phyloP scores from a whole-genome alignment of 2,797 vertebrate species.

The Syngnathus acus region DNA sequence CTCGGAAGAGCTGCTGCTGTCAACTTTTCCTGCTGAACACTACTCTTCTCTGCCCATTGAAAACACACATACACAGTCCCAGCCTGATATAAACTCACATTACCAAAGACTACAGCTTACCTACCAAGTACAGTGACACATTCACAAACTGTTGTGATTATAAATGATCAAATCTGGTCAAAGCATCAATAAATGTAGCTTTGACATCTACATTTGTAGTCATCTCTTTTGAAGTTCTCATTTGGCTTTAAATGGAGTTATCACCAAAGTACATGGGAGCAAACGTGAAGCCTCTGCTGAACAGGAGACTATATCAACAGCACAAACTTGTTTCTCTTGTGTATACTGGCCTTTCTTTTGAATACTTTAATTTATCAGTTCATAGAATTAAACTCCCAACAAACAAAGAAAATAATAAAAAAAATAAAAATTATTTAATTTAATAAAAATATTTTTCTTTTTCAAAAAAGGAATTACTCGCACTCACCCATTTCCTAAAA shows the following conservation, averaged over 20 bases:
- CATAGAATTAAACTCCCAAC: too few relatives aligned
- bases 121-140: constrained; percentile 58
- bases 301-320: too few relatives aligned
- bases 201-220: neutral
- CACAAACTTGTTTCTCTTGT: too few relatives aligned
- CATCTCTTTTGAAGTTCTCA: neutral
- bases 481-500: too few relatives aligned
- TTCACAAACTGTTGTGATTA: neutral
- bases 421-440: too few relatives aligned
- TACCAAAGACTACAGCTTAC: constrained; percentile 55
- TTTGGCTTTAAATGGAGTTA: neutral
- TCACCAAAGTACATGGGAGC: neutral
- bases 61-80: constrained; percentile 51
- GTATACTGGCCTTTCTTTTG: too few relatives aligned
- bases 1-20: constrained; percentile 78
- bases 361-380: too few relatives aligned
- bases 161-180: neutral
- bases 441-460: too few relatives aligned
- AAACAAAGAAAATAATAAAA: too few relatives aligned
- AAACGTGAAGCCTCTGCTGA: neutral
- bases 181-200: neutral
- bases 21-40: constrained; percentile 53
- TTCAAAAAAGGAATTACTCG: too few relatives aligned
- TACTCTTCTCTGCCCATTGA: constrained; percentile 50
- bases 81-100: constrained; percentile 44